Evolutionary conservation across 1,140 invertebrate genomes (phyloP), one percentile per base, ranked within the genome.

Genomic region (Drosophila grimshawi): DNA sequence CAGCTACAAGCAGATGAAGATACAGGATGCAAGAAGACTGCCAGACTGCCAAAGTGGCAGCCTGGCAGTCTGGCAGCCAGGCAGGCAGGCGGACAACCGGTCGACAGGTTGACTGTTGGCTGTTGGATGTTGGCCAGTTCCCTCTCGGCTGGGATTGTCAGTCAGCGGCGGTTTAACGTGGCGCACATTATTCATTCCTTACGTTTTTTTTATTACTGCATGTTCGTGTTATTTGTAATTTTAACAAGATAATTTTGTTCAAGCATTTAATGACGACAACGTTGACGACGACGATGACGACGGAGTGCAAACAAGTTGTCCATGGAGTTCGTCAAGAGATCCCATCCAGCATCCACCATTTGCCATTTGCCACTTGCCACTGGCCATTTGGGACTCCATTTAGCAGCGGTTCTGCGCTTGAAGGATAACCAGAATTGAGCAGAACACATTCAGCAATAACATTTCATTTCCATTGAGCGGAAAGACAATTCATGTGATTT

Each of bases 241-340:
- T 92, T 92, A 92, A 92, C 90, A 92, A 92, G 90, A 92, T 92
- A 92, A 92, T 92, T 92, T 92, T 92, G 78, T 90, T 91, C 88
- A 78, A 86, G 86, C 86, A 92, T 92, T 92, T 92, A 92, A 92
- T 92, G 90, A 85, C 85, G 64, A 39, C 37, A 61, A 68, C 56
- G 65, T 57, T 35, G 51, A 60, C 67, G 70, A 63, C 10, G 74
- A 62, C 41, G 55, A 67, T 35, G 57, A 65, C 53, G 60, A 55
- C 55, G 48, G 46, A 27, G n/a, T 43, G 6, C 48, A 55, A 55
- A 55, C 49, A 39, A 63, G 49, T 27, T 55, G 51, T 11, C 10
- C n/a, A 48, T 56, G 48, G 49, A 61, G 55, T 46, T 29, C 51
- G 19, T 65, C 63, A 11, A 35, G 51, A 55, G 37, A 29, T 33